phyloP scores from a whole-genome alignment of 2,797 vertebrate species.

The Macroramphosus scolopax region DNA sequence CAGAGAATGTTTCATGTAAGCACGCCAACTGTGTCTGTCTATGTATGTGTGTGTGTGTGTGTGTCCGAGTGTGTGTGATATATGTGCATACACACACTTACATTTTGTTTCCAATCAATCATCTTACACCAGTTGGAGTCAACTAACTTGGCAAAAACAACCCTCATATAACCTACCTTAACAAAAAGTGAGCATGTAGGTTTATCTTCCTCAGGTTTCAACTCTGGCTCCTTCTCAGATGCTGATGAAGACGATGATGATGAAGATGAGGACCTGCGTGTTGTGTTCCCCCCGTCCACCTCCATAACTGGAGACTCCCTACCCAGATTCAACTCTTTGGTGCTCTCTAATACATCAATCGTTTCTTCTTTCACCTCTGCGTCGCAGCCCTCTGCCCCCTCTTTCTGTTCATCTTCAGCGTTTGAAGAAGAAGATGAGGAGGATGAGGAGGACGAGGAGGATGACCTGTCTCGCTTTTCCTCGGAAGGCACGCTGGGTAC shows the following conservation, averaged over 20 bases:
- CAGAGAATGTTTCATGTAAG: background rate
- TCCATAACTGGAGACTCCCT: slow-evolving; percentile 11
- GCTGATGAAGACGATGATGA: slow-evolving; percentile 52
- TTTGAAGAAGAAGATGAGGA: slow-evolving; percentile 35
- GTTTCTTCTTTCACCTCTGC: slow-evolving; percentile 3
- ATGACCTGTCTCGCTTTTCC: slow-evolving; percentile 34
- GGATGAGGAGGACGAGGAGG: slow-evolving; percentile 33
- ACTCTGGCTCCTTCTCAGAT: slow-evolving; percentile 11
- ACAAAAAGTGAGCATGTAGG: slow-evolving; percentile 26
- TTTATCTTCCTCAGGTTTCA: background rate
- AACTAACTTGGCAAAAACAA: too few relatives aligned
- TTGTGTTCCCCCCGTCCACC: background rate
- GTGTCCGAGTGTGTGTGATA: background rate
- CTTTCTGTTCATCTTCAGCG: background rate
- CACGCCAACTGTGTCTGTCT: too few relatives aligned
- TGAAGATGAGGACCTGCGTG: slow-evolving; percentile 52
- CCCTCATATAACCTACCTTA: slow-evolving; percentile 46
- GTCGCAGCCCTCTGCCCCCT: fast-evolving
- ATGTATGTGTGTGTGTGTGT: background rate
- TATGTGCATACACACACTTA: background rate
- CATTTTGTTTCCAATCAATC: too few relatives aligned
- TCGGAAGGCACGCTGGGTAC: background rate
- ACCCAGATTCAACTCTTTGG: slow-evolving; percentile 3
- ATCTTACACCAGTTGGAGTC: too few relatives aligned
- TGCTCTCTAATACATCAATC: slow-evolving; percentile 4